phyloP scores from a whole-genome alignment of 2,888 invertebrate species.

The Hypercompe scribonia region DNA sequence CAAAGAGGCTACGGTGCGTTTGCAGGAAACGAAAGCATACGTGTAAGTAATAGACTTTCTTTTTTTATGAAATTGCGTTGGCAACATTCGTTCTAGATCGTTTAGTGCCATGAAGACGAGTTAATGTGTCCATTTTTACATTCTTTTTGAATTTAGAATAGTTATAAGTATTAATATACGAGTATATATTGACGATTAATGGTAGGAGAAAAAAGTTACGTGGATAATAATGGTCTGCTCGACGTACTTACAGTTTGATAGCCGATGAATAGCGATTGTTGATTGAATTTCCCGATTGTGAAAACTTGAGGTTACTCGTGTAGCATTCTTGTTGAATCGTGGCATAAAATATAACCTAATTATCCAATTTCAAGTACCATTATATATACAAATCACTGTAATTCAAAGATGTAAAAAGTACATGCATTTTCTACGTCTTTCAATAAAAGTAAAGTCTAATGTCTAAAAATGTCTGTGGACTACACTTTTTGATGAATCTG shows the following conservation, averaged over 20 bases:
- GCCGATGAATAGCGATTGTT: conserved; percentile 17
- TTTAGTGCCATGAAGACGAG: not conserved
- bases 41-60: conserved; percentile 76
- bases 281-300: conserved; percentile 33
- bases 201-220: conserved; percentile 31
- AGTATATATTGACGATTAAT: not conserved
- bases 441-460: no score
- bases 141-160: not conserved
- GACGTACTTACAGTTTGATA: conserved; percentile 23
- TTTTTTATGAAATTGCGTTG: conserved; percentile 35
- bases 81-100: conserved; percentile 17
- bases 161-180: not conserved
- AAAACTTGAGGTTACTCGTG: conserved; percentile 19
- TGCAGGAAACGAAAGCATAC: conserved; percentile 81
- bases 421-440: no score
- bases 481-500: not conserved
- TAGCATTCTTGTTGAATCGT: conserved; percentile 2
- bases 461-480: not conserved
- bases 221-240: conserved; percentile 26
- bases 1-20: conserved; percentile 64
- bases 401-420: not conserved
- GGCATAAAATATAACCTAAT: not conserved
- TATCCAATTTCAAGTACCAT: not conserved
- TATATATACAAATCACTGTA: not conserved
- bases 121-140: not conserved